Evolutionary conservation across 92 coral and sea anemone genomes (phyloP), one percentile per base, ranked within the genome.

Genomic region (Muricea muricata): DNA sequence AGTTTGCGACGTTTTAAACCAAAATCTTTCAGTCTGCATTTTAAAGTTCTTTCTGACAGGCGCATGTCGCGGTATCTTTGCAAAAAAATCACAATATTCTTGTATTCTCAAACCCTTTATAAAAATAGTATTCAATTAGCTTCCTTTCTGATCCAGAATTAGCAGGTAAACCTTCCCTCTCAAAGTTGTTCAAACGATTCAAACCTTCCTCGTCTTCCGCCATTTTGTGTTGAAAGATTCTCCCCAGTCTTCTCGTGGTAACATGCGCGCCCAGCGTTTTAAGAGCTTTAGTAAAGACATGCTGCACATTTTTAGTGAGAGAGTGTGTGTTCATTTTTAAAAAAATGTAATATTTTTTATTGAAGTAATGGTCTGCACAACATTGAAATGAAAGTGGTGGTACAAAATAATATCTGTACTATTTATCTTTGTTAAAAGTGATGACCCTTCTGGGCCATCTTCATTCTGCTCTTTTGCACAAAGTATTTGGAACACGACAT

Each of bases 21-120:
- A 82, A 74, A 90, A 54, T 88, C 94, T 47, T 86, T 88, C 17
- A 93, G 78, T 75, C 90, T 88, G 52, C 92, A 78, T 48, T 93
- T 91, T 24, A 93, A 37, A 14, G 94, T 91, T 40, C 92, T 55
- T 40, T 65, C 57, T 52, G 76, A 71, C 70, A 90, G 83, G 7
- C 48, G 20, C 37, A 68, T 13, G 31, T 41, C 82, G 54, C 70
- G 87, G 41, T 87, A 52, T 29, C 80, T 80, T 10, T 86, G 61
- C 30, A 80, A 50, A 23, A 15, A n/a, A n/a, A n/a, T n/a, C n/a
- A n/a, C n/a, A n/a, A n/a, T n/a, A n/a, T n/a, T n/a, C n/a, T n/a
- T n/a, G n/a, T n/a, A n/a, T n/a, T n/a, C n/a, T n/a, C 20, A 54
- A 54, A 26, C 61, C 61, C 20, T 54, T 26, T 26, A 21, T 54